Evolutionary conservation across 1,140 invertebrate species (phyloP), one percentile per base, ranked within the genome.

Genomic region (Caenorhabditis brenneri): DNA sequence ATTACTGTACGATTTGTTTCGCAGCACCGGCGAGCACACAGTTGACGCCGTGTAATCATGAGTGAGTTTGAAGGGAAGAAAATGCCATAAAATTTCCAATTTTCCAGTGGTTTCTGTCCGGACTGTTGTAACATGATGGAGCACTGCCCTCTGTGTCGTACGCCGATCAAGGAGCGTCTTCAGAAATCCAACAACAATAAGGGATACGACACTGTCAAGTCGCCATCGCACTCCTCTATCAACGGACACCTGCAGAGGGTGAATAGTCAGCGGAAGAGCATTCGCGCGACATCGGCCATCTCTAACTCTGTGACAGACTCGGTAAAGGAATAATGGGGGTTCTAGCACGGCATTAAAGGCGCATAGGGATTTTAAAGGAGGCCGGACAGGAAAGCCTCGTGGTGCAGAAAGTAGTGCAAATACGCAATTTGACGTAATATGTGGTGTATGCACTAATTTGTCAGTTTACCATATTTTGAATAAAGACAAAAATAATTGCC

Each of bases 91-190:
- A 51, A 51, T 19, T 51, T 0, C 15, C 1, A n/a, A 19, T 51
- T 88, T 93, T 93, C 16, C 92, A 96, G 95, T 87, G 95, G 95
- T 53, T 96, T 96, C 91, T 97, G 95, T 92, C 92, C 93, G 79
- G 92, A 93, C 5, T 97, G 96, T 93, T 94, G 94, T 10, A 92
- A 93, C 65, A 94, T 95, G 89, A 89, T 97, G 82, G 93, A 94
- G 83, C 94, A 94, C 83, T 97, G 96, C 92, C 96, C 96, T n/a
- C 94, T 97, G 93, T 97, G 95, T 91, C 93, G 95, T 87, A 93
- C 94, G 29, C 87, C 91, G 42, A 94, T 95, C 82, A 90, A 90
- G 85, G 92, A 55, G 22, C 48, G 65, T 19, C 9, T 74, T 24
- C 65, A 39, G 33, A 74, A 42, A 15, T 19, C 19, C 1, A 74